phyloP scores from a whole-genome alignment of 2,797 vertebrate species.

The Coregonus suidteri region DNA sequence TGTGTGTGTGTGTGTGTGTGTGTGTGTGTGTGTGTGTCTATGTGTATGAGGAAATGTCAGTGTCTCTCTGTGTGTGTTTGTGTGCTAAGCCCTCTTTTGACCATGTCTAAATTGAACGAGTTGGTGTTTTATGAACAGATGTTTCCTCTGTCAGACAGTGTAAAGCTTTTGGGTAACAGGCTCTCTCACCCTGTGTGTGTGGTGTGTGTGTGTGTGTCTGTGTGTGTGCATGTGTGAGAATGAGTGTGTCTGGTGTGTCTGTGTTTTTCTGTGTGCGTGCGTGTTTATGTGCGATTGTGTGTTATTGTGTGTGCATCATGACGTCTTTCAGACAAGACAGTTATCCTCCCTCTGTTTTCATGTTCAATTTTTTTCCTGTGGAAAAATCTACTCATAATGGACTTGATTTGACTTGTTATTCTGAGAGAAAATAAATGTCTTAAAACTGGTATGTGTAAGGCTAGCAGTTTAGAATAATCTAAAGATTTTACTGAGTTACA shows the following conservation, averaged over 20 bases:
- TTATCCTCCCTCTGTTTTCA: neutral
- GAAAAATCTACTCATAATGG: neutral
- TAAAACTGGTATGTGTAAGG: neutral
- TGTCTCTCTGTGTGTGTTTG: neutral
- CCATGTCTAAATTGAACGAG: constrained; percentile 19
- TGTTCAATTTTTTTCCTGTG: neutral
- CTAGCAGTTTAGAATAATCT: no score
- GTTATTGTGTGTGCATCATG: neutral
- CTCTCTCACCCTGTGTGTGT: neutral
- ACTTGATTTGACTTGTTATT: neutral
- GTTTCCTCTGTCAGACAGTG: constrained; percentile 10
- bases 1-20: neutral
- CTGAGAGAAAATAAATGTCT: neutral
- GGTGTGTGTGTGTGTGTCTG: no score
- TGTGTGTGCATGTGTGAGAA: no score
- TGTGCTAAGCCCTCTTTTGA: constrained; percentile 11
- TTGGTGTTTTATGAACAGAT: constrained; percentile 2
- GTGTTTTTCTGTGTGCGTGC: no score
- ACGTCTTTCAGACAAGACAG: neutral
- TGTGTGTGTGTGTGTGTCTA: neutral
- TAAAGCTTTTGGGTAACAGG: constrained; percentile 13
- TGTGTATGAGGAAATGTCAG: neutral
- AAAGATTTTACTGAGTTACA: no score
- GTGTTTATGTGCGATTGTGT: no score
- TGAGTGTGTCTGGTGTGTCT: no score